A percentile compares a stretch with the other conserved stretches of the same genome.
Conservation (phyloP, 2,888 invertebrate genomes). For the Antheraea yamamai region DNA sequence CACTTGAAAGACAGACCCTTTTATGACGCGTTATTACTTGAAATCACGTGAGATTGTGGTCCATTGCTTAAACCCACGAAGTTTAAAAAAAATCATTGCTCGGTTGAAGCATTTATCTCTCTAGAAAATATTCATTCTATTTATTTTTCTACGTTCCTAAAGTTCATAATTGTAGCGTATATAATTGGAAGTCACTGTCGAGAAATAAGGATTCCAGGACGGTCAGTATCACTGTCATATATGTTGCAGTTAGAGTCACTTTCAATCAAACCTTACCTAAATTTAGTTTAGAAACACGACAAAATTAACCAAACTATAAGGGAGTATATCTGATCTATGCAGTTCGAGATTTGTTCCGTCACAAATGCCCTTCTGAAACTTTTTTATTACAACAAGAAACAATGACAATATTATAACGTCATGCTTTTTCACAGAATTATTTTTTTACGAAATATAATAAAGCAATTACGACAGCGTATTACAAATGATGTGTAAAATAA, state of each 20-base stretch:
- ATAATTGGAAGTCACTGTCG: background rate
- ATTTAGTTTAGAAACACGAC: no score
- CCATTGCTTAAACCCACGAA: no score
- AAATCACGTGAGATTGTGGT: no score
- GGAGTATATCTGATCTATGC: background rate
- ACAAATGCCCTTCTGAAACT: background rate
- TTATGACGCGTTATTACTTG: no score
- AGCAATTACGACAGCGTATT: slow-evolving; percentile 8
- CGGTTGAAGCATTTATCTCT: background rate
- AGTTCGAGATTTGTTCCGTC: background rate
- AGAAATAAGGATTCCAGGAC: background rate
- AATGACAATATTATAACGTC: background rate
- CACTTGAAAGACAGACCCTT: no score
- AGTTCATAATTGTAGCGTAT: background rate
- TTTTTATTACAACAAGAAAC: background rate
- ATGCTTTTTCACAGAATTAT: background rate
- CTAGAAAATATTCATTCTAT: background rate
- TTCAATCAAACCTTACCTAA: no score
- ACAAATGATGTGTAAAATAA: slow-evolving; percentile 11
- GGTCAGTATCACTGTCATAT: background rate
- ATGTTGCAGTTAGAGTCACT: no score
- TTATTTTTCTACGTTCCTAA: background rate
- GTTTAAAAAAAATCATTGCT: no score
- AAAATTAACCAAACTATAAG: no score
- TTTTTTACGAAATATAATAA: slow-evolving; percentile 13